Percentiles rank a stretch among this genome's conserved stretches.
Conservation (phyloP, 2,113 vertebrate genomes). For the Heteronetta atricapilla region DNA sequence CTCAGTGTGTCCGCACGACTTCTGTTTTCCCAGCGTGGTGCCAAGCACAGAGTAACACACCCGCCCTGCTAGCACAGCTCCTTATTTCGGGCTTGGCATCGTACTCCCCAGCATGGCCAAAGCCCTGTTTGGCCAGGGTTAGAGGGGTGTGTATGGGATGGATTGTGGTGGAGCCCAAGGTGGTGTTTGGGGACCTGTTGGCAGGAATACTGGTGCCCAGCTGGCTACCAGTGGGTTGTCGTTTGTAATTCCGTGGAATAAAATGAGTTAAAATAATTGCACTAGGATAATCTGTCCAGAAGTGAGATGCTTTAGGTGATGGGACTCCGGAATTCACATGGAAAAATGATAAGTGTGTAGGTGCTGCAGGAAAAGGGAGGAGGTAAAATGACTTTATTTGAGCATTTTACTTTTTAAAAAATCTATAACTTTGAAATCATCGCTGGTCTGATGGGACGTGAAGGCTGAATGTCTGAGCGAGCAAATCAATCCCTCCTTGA, state of each 20-base stretch:
- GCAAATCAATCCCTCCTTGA: not conserved
- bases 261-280: not conserved
- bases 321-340: not conserved
- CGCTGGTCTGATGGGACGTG: not conserved
- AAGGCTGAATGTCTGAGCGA: not conserved
- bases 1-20: not conserved
- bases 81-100: not conserved
- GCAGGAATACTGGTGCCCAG: not conserved
- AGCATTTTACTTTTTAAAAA: not conserved
- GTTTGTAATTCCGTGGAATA: not conserved
- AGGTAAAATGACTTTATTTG: not conserved
- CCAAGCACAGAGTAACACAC: not conserved
- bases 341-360: not conserved
- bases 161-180: not conserved
- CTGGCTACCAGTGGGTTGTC: not conserved
- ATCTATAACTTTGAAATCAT: not conserved
- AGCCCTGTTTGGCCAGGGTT: not conserved
- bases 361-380: not conserved
- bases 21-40: not conserved
- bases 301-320: not conserved
- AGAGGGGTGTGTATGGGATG: rapidly evolving
- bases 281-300: not conserved
- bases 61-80: not conserved
- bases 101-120: not conserved
- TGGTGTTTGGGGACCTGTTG: not conserved